Evolutionary conservation across 2,888 invertebrate genomes (phyloP), one percentile per base, ranked within the genome.

Genomic region (Drosophila cognata): DNA sequence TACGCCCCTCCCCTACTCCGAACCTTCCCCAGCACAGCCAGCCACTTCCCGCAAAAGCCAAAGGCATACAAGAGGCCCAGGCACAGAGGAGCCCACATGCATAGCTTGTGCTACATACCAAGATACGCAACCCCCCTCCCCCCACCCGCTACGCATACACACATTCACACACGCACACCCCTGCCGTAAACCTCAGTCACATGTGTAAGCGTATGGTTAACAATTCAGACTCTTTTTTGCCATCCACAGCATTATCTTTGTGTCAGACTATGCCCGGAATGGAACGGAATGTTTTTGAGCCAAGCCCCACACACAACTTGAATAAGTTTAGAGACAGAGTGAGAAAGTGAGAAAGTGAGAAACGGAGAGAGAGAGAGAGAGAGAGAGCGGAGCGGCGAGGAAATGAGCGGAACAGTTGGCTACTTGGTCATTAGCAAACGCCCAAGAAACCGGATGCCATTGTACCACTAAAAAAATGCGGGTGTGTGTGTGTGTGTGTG

Each of bases 211-310:
- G 65, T 62, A 64, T 56, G 72, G 62, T 74, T 73, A 77, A 74
- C 81, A 83, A 79, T 71, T 80, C 77, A 74, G 53, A 77, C 77
- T 80, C 81, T 73, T 80, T 73, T 73, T 66, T 75, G 78, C 76
- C 57, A 74, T 80, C 59, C 74, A 56, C 59, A 77, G 74, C 81
- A 77, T 80, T 83, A 81, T 82, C 84, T 84, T 78, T 82, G 79
- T 73, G 83, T 69, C 74, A 77, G 72, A 74, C 74, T 80, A 82
- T 80, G 81, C 72, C 31, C 53, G 81, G 83, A 70, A 81, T 81
- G 80, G 64, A 63, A 59, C 58, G 83, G 81, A 81, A 83, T 81
- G 83, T 77, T 82, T 83, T 82, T 83, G 84, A 82, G 72, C 52
- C 80, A 66, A 71, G 63, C 76, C 68, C 79, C 35, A 10, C 53